phyloP scores from a whole-genome alignment of 2,113 vertebrate species.

The Phrynocephalus versicolor region DNA sequence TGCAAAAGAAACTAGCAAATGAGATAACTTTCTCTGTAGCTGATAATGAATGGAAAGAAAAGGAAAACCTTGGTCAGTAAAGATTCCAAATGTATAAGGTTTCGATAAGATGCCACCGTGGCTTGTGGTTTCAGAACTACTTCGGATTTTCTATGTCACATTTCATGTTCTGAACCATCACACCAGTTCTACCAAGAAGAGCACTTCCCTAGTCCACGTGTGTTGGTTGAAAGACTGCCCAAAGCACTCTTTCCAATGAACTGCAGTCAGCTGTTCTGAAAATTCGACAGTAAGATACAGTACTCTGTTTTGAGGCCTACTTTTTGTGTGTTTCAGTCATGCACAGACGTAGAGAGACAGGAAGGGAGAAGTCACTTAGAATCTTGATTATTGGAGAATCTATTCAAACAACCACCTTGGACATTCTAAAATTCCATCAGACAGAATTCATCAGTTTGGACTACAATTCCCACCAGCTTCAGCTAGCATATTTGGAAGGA shows the following conservation, averaged over 20 bases:
- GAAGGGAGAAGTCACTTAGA: background rate
- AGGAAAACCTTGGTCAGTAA: background rate
- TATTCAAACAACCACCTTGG: background rate
- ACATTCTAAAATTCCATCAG: background rate
- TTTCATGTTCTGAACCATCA: background rate
- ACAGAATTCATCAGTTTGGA: background rate
- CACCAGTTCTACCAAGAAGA: background rate
- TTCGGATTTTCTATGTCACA: background rate
- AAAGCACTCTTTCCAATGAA: background rate
- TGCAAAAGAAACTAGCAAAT: background rate
- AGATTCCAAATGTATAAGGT: background rate
- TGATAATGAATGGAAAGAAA: background rate
- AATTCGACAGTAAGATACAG: background rate
- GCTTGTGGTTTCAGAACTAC: background rate
- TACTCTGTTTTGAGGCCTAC: too few species aligned
- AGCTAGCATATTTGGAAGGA: background rate
- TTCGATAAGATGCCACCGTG: background rate
- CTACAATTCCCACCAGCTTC: background rate
- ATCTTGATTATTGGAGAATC: background rate
- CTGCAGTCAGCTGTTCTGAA: background rate
- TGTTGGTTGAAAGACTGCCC: background rate
- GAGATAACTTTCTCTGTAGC: background rate
- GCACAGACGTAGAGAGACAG: too few species aligned
- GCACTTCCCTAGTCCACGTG: background rate
- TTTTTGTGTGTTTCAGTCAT: too few species aligned